phyloP scores from a whole-genome alignment of 2,113 vertebrate species.

The Actenoides hombroni region DNA sequence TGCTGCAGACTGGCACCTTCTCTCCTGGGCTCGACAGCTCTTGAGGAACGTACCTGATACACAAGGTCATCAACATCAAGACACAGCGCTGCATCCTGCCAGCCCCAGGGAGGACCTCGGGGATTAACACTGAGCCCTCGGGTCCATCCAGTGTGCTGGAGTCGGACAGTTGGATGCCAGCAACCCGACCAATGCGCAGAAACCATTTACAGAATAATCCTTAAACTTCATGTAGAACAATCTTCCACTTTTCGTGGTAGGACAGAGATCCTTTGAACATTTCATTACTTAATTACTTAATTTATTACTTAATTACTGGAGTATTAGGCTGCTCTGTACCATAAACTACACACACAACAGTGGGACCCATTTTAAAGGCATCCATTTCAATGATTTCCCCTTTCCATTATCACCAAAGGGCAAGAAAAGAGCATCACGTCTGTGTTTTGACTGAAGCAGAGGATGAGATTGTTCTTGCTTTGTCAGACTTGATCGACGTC shows the following conservation, averaged over 20 bases:
- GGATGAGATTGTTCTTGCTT: background rate
- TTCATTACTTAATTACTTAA: background rate
- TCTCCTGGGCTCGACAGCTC: background rate
- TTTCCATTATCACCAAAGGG: background rate
- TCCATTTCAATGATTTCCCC: background rate
- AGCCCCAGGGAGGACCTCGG: background rate
- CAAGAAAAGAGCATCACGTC: background rate
- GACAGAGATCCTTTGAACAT: background rate
- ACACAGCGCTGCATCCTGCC: rapidly evolving
- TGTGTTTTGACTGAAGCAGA: background rate
- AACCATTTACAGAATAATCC: background rate
- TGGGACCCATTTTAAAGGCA: background rate
- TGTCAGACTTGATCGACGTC: background rate
- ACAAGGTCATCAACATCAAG: background rate
- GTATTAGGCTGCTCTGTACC: background rate
- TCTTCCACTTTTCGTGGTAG: background rate
- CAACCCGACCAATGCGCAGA: background rate
- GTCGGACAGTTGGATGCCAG: rapidly evolving
- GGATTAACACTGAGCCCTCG: background rate
- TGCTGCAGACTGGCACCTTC: background rate
- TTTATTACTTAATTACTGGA: background rate
- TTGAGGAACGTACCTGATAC: rapidly evolving
- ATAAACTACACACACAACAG: background rate
- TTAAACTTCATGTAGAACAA: background rate
- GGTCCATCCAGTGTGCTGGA: background rate